Conservation (phyloP, 2,113 vertebrate species). For the Tachycineta bicolor region DNA sequence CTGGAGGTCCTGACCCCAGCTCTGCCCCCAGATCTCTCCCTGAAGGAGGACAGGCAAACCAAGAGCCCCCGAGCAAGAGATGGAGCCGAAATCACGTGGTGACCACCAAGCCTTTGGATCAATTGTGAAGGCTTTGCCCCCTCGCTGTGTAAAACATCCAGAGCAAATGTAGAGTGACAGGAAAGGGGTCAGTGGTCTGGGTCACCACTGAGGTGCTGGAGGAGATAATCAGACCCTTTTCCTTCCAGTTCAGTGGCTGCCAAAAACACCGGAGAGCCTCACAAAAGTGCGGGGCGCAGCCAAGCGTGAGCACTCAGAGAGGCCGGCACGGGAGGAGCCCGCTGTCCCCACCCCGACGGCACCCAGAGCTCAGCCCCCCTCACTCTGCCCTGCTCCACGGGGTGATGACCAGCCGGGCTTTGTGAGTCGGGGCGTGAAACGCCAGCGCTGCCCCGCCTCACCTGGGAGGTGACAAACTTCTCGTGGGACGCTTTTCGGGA, state of each 20-base stretch:
- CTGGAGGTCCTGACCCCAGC: not conserved
- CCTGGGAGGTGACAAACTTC: not conserved
- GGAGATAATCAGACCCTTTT: slow-evolving; percentile 61
- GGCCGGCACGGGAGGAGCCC: not conserved
- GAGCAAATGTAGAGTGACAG: slow-evolving; percentile 58
- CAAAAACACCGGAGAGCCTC: not conserved
- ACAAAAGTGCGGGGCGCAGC: not conserved
- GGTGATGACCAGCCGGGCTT: accelerated
- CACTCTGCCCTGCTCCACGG: accelerated
- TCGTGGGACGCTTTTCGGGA: not conserved
- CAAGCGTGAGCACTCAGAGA: slow-evolving; percentile 4
- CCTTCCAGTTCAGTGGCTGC: slow-evolving; percentile 48
- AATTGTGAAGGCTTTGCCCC: not conserved
- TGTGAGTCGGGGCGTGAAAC: accelerated
- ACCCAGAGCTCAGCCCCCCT: accelerated
- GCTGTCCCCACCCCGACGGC: accelerated
- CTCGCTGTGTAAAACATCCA: slow-evolving; percentile 30
- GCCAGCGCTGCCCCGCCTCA: accelerated
- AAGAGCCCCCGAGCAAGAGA: not conserved
- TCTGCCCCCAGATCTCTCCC: accelerated
- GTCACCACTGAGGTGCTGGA: slow-evolving; percentile 41
- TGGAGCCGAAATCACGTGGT: accelerated
- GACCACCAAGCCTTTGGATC: not conserved
- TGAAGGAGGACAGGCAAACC: accelerated
- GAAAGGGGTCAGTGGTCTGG: slow-evolving; percentile 46